These are phyloP conservation scores for Nemapogon koenigi DNA, from an alignment of 2,888 invertebrate species.

Conservation along the genomic window DNA sequence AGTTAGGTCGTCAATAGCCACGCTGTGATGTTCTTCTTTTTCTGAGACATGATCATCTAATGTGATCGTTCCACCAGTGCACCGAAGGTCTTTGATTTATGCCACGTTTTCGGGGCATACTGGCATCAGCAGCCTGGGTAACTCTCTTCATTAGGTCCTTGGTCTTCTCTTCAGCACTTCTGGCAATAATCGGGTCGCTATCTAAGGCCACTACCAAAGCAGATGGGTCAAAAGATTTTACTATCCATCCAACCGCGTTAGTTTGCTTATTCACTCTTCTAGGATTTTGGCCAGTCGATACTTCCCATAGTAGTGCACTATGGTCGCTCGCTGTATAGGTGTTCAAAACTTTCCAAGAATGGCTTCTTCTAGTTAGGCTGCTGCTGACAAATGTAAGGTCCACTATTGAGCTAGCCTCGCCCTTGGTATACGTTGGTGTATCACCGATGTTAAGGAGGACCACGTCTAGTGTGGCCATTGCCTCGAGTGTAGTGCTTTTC, in stretches of 20 bases:
- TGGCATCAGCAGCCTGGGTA: slow-evolving; percentile 1
- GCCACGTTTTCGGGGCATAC: too few species aligned
- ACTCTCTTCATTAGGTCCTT: not conserved
- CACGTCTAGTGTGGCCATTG: too few species aligned
- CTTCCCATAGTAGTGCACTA: too few species aligned
- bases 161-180: not conserved
- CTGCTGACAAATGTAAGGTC: slow-evolving; percentile 4
- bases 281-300: too few species aligned
- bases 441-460: slow-evolving; percentile 4
- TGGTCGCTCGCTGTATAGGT: too few species aligned
- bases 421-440: slow-evolving; percentile 5
- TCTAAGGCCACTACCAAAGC: not conserved
- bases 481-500: too few species aligned
- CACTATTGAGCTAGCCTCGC: slow-evolving; percentile 6
- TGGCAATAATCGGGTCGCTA: not conserved
- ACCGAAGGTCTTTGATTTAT: not conserved
- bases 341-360: too few species aligned
- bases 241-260: too few species aligned
- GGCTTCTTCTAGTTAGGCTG: too few species aligned
- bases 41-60: not conserved
- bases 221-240: too few species aligned
- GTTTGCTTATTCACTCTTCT: too few species aligned
- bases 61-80: not conserved
- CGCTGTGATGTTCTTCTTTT: not conserved
- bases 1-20: too few species aligned